Percentiles rank a stretch among this genome's conserved stretches.
Evolutionary conservation across 1,140 invertebrate species (phyloP).

Genomic region (Agrilus planipennis): DNA sequence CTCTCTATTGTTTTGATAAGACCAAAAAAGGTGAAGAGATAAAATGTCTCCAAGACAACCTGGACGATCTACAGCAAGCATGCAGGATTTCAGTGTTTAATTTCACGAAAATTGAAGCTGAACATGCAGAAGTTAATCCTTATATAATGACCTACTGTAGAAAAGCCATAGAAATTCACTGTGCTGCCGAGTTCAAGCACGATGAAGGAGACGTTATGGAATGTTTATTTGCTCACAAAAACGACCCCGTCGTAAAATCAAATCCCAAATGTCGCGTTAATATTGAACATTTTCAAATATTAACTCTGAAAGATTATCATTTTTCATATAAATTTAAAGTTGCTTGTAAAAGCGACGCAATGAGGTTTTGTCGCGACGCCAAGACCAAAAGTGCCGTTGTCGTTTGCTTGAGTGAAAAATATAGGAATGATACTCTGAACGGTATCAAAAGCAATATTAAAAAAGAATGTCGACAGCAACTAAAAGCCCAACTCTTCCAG

Average conservation of each 20-base stretch:
- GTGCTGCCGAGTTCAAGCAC: constrained; percentile 56
- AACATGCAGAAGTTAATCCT: constrained; percentile 75
- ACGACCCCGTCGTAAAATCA: constrained; percentile 59
- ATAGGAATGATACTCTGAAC: constrained; percentile 77
- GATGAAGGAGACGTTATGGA: constrained; percentile 83
- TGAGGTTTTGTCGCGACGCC: constrained; percentile 61
- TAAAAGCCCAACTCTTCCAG: constrained; percentile 79
- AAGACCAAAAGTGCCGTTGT: constrained; percentile 83
- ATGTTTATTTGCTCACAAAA: constrained; percentile 88
- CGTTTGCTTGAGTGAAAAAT: constrained; percentile 78
- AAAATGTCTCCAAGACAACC: constrained; percentile 82
- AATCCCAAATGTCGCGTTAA: constrained; percentile 81
- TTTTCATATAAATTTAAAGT: constrained; percentile 92
- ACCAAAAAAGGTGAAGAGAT: constrained; percentile 80
- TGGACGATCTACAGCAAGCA: constrained; percentile 48
- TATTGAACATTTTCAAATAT: constrained; percentile 88
- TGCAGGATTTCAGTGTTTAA: constrained; percentile 41
- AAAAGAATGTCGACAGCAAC: constrained; percentile 76
- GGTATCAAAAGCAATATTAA: constrained; percentile 66
- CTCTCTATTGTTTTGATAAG: constrained; percentile 70
- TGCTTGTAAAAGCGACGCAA: constrained; percentile 76
- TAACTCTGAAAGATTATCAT: constrained; percentile 83
- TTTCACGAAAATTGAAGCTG: constrained; percentile 81
- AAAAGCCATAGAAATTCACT: constrained; percentile 71
- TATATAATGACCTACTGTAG: constrained; percentile 73